phyloP scores from a whole-genome alignment of 2,113 vertebrate species.

The Calidris pygmaea region DNA sequence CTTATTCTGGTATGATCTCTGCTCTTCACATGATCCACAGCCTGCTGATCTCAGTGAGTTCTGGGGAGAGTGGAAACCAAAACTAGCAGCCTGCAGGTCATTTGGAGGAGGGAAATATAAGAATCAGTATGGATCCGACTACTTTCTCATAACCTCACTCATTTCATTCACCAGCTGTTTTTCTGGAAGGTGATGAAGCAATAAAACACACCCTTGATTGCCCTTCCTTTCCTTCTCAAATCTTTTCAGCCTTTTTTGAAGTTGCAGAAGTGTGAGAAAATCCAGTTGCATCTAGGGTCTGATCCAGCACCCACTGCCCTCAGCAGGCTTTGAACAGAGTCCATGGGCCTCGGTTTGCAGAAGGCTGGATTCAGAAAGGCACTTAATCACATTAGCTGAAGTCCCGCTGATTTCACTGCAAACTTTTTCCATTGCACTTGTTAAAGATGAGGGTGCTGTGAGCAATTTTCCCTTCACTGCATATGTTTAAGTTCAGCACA shows the following conservation, averaged over 20 bases:
- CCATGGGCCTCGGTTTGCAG: neutral
- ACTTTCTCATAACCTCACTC: slow-evolving; percentile 16
- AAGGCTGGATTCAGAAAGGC: neutral
- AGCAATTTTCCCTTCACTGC: slow-evolving; percentile 29
- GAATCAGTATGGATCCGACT: neutral
- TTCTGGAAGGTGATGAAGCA: slow-evolving; percentile 33
- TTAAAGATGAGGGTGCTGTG: slow-evolving; percentile 30
- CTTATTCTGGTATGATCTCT: slow-evolving; percentile 7
- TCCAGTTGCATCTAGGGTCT: neutral
- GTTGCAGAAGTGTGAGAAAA: slow-evolving; percentile 2
- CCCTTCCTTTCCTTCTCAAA: neutral
- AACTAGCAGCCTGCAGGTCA: slow-evolving; percentile 1
- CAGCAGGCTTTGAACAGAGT: neutral
- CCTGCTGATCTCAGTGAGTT: slow-evolving; percentile 19
- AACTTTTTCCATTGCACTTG: neutral
- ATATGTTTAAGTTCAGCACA: slow-evolving; percentile 11
- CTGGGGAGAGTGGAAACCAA: neutral
- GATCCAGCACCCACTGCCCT: neutral
- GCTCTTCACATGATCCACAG: slow-evolving; percentile 4
- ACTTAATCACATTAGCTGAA: slow-evolving; percentile 36
- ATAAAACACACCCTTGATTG: slow-evolving; percentile 5
- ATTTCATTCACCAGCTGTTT: slow-evolving; percentile 20
- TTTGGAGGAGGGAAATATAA: slow-evolving; percentile 27
- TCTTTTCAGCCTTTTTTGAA: neutral
- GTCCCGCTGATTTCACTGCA: slow-evolving; percentile 20